phyloP scores from a whole-genome alignment of 1,140 invertebrate species.

The Arctopsyche grandis region DNA sequence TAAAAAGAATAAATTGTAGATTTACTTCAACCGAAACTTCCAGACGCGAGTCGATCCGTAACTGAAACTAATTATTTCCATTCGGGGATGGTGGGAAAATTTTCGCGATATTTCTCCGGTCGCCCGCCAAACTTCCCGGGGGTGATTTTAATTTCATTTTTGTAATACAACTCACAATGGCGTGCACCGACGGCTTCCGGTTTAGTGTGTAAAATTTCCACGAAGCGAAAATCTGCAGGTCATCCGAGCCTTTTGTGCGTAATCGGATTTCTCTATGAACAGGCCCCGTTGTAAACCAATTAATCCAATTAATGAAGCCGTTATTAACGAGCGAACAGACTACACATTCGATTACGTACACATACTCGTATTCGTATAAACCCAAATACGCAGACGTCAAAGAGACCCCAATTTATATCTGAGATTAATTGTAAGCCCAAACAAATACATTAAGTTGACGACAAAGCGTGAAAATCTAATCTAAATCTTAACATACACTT shows the following conservation, averaged over 20 bases:
- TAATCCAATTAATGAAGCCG: constrained; percentile 34
- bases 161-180: neutral
- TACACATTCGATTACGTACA: neutral
- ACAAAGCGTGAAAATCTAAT: no score
- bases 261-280: constrained; percentile 23
- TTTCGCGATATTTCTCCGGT: no score
- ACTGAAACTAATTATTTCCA: no score
- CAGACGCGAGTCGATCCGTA: no score
- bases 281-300: neutral
- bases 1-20: constrained; percentile 22
- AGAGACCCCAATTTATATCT: no score
- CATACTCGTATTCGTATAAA: neutral
- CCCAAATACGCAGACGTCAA: neutral
- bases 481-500: no score
- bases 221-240: neutral
- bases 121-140: no score
- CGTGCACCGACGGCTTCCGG: neutral
- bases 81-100: no score
- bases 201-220: neutral
- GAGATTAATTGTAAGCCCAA: no score
- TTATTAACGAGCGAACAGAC: constrained; percentile 1
- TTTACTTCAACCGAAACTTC: neutral
- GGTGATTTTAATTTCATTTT: no score
- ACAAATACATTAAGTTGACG: no score
- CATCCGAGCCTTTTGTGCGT: constrained; percentile 3